These are phyloP conservation scores for Agrotis exclamationis DNA, from an alignment of 2,888 invertebrate genomes.

Conservation along the genomic window DNA sequence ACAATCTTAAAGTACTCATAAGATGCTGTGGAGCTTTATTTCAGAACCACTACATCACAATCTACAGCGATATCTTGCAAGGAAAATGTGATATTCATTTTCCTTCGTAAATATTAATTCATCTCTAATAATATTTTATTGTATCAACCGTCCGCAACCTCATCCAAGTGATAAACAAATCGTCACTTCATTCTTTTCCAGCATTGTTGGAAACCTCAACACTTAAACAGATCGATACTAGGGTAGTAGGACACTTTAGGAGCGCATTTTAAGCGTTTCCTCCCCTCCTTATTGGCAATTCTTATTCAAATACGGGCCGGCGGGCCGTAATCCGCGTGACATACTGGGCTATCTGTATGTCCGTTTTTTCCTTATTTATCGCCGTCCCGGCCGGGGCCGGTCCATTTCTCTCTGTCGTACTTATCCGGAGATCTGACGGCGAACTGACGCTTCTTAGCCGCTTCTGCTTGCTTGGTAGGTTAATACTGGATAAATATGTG, in stretches of 20 bases:
- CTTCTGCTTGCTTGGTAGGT: slow-evolving; percentile 78
- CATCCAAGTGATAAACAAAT: slow-evolving; percentile 22
- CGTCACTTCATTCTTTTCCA: slow-evolving; percentile 38
- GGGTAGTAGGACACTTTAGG: slow-evolving; percentile 79
- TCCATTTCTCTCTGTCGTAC: slow-evolving; percentile 89
- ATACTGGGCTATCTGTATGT: slow-evolving; percentile 86
- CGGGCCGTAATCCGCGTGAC: slow-evolving; percentile 86
- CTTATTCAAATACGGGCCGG: slow-evolving; percentile 88
- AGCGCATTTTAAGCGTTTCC: slow-evolving; percentile 78
- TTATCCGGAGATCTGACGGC: slow-evolving; percentile 88
- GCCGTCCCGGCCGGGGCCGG: slow-evolving; percentile 78
- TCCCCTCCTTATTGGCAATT: slow-evolving; percentile 86
- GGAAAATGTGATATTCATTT: not conserved
- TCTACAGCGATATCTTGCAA: not conserved
- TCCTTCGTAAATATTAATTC: not conserved
- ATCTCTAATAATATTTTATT: slow-evolving; percentile 1
- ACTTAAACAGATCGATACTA: slow-evolving; percentile 80
- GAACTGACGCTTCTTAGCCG: slow-evolving; percentile 84
- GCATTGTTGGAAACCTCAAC: slow-evolving; percentile 53
- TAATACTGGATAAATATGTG: slow-evolving; percentile 70
- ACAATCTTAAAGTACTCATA: not conserved
- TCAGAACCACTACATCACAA: too few relatives aligned
- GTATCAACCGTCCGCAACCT: not conserved
- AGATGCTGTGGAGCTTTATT: not conserved
- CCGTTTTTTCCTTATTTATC: slow-evolving; percentile 88